phyloP scores from a whole-genome alignment of 2,888 invertebrate species.

The Dione vanillae region DNA sequence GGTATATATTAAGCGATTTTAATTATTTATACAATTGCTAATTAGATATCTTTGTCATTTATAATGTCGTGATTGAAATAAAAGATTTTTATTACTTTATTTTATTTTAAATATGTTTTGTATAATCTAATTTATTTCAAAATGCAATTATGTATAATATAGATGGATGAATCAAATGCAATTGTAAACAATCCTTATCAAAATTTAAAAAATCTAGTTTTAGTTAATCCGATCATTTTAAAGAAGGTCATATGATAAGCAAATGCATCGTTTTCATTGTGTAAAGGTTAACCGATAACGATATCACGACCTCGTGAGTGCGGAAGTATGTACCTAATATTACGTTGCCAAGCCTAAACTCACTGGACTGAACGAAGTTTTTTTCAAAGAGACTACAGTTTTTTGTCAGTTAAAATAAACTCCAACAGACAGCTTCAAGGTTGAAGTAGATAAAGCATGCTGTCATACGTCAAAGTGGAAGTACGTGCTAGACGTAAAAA shows the following conservation, averaged over 20 bases:
- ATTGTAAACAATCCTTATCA: conserved; percentile 26
- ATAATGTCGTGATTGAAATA: not conserved
- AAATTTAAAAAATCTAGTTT: conserved; percentile 43
- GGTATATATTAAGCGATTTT: too few species aligned
- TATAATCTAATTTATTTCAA: not conserved
- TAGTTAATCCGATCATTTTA: conserved; percentile 43
- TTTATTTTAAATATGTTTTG: not conserved
- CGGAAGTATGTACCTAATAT: conserved; percentile 71
- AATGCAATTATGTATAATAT: not conserved
- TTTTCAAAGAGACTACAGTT: conserved; percentile 49
- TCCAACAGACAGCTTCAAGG: conserved; percentile 75
- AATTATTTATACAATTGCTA: too few species aligned
- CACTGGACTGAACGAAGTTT: conserved; percentile 46
- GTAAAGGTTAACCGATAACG: conserved; percentile 72
- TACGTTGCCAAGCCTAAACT: conserved; percentile 63
- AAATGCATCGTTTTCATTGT: conserved; percentile 68
- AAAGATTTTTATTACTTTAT: too few species aligned
- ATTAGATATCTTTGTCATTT: not conserved
- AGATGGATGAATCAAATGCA: not conserved
- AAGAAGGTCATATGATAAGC: conserved; percentile 66
- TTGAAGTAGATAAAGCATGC: conserved; percentile 76
- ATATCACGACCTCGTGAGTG: conserved; percentile 70
- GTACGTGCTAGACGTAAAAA: conserved; percentile 53
- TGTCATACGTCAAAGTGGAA: conserved; percentile 59
- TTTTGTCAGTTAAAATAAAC: conserved; percentile 73